Evolutionary conservation across 2,797 vertebrate species (phyloP).

Genomic region (Periophthalmus magnuspinnatus): DNA sequence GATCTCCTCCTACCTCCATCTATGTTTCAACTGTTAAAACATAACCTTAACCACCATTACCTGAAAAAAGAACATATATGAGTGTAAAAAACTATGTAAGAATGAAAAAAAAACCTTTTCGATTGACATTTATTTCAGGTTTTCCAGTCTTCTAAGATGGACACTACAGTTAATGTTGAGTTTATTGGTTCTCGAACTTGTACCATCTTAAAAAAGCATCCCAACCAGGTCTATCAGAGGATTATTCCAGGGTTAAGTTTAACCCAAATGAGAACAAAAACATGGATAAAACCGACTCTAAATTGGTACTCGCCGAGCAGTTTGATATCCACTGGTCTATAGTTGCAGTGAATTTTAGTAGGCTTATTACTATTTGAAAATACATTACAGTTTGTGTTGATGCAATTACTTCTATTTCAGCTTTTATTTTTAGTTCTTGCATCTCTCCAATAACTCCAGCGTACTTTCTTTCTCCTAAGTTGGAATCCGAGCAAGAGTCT

Average conservation of each 20-base stretch:
- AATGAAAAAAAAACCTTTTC: not conserved
- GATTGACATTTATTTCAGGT: too few species aligned
- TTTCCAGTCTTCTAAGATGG: too few species aligned
- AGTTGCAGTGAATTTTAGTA: too few species aligned
- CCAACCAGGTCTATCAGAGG: not conserved
- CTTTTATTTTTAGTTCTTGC: conserved; percentile 20
- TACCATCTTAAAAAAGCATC: not conserved
- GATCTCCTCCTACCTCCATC: too few species aligned
- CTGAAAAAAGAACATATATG: too few species aligned
- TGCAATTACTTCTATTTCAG: conserved; percentile 6
- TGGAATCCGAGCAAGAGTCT: conserved; percentile 14
- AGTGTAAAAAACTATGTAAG: not conserved
- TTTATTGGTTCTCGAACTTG: not conserved
- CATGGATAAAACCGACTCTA: not conserved
- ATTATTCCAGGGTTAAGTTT: not conserved
- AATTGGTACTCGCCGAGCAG: too few species aligned
- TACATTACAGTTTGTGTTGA: not conserved
- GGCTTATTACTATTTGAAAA: not conserved
- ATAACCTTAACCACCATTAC: too few species aligned
- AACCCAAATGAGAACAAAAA: not conserved
- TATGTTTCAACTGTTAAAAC: too few species aligned
- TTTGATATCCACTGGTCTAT: too few species aligned
- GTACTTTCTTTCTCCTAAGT: conserved; percentile 7
- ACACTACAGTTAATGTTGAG: not conserved
- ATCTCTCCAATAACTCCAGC: conserved; percentile 16